These are phyloP conservation scores for Cyprinodon diabolis DNA, from an alignment of 2,797 vertebrate genomes.

Conservation along the genomic window DNA sequence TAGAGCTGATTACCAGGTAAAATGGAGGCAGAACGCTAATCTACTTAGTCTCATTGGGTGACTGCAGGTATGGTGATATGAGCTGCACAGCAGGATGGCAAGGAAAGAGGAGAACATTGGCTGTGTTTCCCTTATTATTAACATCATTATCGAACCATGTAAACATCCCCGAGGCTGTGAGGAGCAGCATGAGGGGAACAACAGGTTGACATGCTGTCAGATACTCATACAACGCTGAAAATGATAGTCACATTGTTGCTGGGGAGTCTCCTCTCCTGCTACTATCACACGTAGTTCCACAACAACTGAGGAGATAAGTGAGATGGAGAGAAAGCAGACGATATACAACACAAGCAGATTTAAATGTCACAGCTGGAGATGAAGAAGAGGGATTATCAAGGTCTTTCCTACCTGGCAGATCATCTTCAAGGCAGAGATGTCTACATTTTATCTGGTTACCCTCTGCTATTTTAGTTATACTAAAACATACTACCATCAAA, in stretches of 20 bases:
- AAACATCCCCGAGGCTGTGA: slow-evolving; percentile 57
- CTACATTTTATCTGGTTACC: slow-evolving; percentile 5
- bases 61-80: slow-evolving; percentile 51
- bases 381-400: slow-evolving; percentile 20
- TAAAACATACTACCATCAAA: not conserved
- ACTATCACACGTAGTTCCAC: slow-evolving; percentile 56
- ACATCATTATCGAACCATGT: slow-evolving; percentile 67
- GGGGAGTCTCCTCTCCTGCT: slow-evolving; percentile 46
- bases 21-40: slow-evolving; percentile 43
- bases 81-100: slow-evolving; percentile 21
- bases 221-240: slow-evolving; percentile 61
- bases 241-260: slow-evolving; percentile 58
- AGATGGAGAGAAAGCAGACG: slow-evolving; percentile 51
- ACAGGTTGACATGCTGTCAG: slow-evolving; percentile 62
- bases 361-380: slow-evolving; percentile 40
- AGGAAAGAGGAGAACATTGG: not conserved
- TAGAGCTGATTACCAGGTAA: slow-evolving; percentile 50
- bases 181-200: slow-evolving; percentile 51
- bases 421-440: slow-evolving; percentile 19
- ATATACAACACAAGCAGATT: slow-evolving; percentile 39
- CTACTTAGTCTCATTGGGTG: slow-evolving; percentile 34
- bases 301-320: slow-evolving; percentile 59
- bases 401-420: slow-evolving; percentile 30
- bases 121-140: slow-evolving; percentile 57
- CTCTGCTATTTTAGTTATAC: slow-evolving; percentile 4